A percentile compares a stretch with the other conserved stretches of the same genome.
Conservation (phyloP, 2,797 vertebrate genomes). For the Acipenser transmontanus region DNA sequence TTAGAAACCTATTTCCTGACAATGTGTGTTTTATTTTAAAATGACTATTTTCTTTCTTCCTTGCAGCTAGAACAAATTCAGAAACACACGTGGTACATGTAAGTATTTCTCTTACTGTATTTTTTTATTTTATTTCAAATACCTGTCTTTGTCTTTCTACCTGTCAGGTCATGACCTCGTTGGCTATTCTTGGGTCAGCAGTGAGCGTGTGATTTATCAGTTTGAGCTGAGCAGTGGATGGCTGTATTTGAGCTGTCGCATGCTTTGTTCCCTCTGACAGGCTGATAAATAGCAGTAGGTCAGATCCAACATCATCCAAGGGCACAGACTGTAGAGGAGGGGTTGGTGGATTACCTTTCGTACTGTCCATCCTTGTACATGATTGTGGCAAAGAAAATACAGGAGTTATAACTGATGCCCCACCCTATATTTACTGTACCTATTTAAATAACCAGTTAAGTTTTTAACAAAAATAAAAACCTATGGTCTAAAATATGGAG, state of each 20-base stretch:
- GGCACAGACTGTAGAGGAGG: slow-evolving; percentile 16
- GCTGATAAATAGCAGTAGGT: slow-evolving; percentile 25
- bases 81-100: slow-evolving; percentile 99
- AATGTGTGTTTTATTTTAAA: too few relatives aligned
- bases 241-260: slow-evolving; percentile 6
- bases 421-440: too few relatives aligned
- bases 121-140: too few relatives aligned
- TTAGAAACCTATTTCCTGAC: too few relatives aligned
- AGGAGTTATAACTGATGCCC: too few relatives aligned
- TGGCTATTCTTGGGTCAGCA: slow-evolving; percentile 19
- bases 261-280: not conserved
- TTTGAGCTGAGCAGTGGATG: slow-evolving; percentile 11
- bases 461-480: too few relatives aligned
- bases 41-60: not conserved
- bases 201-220: slow-evolving; percentile 24
- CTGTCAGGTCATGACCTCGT: slow-evolving; percentile 12
- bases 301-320: slow-evolving; percentile 22
- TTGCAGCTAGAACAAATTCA: slow-evolving; percentile 98
- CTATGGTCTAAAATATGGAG: too few relatives aligned
- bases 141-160: too few relatives aligned
- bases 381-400: too few relatives aligned
- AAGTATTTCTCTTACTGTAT: slow-evolving; percentile 45
- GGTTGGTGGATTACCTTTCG: too few relatives aligned
- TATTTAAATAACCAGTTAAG: too few relatives aligned
- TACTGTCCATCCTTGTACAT: too few relatives aligned